These are phyloP conservation scores for Drosophila seguyi DNA, from an alignment of 1,140 invertebrate species.

Conservation along the genomic window DNA sequence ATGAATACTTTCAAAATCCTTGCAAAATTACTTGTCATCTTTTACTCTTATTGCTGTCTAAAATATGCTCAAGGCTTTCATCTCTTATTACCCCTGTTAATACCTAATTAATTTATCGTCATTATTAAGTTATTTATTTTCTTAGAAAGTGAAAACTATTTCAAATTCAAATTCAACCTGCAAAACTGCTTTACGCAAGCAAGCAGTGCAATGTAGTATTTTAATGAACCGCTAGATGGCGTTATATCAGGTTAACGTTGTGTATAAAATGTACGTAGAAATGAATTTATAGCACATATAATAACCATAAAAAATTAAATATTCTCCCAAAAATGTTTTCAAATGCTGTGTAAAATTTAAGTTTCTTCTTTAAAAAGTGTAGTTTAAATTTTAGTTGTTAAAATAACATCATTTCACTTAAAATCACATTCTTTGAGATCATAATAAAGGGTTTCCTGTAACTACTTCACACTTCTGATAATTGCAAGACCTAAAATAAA, in stretches of 20 bases:
- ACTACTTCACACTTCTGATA: not conserved
- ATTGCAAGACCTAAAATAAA: not conserved
- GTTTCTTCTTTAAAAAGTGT: not conserved
- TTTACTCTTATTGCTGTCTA: not conserved
- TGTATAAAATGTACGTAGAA: not conserved
- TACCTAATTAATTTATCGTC: no score
- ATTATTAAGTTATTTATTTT: not conserved
- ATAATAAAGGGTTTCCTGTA: not conserved
- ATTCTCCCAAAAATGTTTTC: not conserved
- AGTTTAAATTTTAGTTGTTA: not conserved
- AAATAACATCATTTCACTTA: not conserved
- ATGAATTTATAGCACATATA: not conserved
- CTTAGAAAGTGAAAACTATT: not conserved
- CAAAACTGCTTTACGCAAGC: not conserved
- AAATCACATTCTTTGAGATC: no score
- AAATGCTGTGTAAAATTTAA: not conserved
- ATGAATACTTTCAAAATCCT: no score
- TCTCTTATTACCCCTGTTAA: no score
- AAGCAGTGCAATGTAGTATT: not conserved
- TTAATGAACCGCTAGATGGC: not conserved
- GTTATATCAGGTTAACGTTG: not conserved
- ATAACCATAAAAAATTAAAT: not conserved
- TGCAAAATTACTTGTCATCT: no score
- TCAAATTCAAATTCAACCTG: conserved; percentile 12
- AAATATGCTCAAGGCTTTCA: not conserved